Evolutionary conservation across 2,113 vertebrate genomes (phyloP).

Genomic region (Lepus americanus): DNA sequence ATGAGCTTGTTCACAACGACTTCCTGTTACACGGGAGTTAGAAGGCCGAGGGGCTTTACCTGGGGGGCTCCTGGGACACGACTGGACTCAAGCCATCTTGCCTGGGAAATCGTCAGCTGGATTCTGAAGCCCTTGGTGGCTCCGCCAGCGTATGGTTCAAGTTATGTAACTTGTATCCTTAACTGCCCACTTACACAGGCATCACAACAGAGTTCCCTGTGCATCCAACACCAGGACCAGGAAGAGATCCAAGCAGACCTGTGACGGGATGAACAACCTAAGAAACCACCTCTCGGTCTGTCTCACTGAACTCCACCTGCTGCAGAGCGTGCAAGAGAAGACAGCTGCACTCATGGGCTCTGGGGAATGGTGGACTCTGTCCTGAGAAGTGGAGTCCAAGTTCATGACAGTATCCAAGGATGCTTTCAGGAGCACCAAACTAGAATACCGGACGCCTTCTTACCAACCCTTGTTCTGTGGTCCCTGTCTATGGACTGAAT

Average conservation of each 20-base stretch:
- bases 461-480: neutral
- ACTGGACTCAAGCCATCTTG: neutral
- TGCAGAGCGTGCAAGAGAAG: neutral
- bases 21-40: neutral
- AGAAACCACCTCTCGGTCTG: fast-evolving
- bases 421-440: neutral
- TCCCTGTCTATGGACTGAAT: fast-evolving
- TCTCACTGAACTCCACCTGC: neutral
- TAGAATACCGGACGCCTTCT: neutral
- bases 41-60: neutral
- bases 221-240: neutral
- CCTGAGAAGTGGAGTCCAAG: neutral
- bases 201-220: neutral
- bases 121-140: neutral
- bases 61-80: neutral
- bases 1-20: neutral
- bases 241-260: neutral
- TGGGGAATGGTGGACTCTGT: neutral
- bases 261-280: neutral
- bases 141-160: neutral
- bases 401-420: neutral
- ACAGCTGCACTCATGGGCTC: too few relatives aligned
- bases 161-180: neutral
- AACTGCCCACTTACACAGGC: neutral
- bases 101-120: neutral